Evolutionary conservation across 2,888 invertebrate genomes (phyloP).

Genomic region (Hirtodrosophila duncani): DNA sequence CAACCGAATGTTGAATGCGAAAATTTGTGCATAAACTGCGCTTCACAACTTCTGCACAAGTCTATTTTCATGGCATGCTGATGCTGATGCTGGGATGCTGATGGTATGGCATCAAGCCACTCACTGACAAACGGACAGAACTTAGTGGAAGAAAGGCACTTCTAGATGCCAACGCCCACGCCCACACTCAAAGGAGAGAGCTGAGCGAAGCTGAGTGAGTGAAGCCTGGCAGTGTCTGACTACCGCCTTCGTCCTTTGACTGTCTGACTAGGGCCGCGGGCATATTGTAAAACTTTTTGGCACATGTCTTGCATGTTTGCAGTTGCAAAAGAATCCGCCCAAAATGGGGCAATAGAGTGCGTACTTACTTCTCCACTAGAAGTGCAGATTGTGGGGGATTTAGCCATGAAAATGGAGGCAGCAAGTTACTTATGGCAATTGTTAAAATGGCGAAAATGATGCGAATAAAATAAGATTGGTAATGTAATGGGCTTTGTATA

Average conservation of each 20-base stretch:
- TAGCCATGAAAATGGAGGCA: too few relatives aligned
- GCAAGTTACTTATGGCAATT: too few relatives aligned
- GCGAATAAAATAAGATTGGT: conserved; percentile 15
- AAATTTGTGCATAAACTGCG: conserved; percentile 62
- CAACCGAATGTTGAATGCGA: conserved; percentile 25
- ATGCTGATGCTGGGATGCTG: too few relatives aligned
- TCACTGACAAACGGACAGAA: conserved; percentile 14
- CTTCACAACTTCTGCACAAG: conserved; percentile 31
- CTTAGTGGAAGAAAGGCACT: too few relatives aligned
- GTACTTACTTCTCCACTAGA: conserved; percentile 37
- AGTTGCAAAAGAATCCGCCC: conserved; percentile 17
- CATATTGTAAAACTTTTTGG: conserved; percentile 71
- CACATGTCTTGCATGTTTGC: conserved; percentile 68
- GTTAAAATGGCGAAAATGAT: conserved; percentile 43
- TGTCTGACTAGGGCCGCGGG: conserved; percentile 46
- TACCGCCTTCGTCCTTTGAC: not conserved
- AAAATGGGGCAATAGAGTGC: conserved; percentile 34
- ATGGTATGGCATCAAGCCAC: conserved; percentile 12
- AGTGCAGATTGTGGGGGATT: too few relatives aligned
- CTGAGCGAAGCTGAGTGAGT: too few relatives aligned
- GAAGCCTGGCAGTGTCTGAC: not conserved
- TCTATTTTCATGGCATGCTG: conserved; percentile 24
- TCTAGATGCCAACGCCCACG: conserved; percentile 3
- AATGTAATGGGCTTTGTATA: too few relatives aligned
- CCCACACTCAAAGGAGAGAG: too few relatives aligned